phyloP scores from a whole-genome alignment of 1,140 invertebrate species.

The Eubasilissa regina region DNA sequence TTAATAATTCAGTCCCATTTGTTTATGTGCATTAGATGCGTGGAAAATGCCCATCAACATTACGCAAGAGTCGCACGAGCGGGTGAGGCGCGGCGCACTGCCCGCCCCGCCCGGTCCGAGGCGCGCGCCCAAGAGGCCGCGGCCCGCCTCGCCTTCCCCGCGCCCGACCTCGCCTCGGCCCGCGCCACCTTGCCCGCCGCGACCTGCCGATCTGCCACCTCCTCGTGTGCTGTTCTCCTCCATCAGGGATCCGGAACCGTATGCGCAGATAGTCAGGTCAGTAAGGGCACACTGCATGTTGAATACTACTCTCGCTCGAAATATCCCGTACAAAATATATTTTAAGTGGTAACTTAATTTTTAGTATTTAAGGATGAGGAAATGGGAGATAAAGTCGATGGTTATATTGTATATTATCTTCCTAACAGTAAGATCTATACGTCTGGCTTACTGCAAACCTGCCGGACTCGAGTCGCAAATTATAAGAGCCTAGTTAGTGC shows the following conservation, averaged over 20 bases:
- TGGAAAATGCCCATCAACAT: conserved; percentile 95
- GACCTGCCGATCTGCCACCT: conserved; percentile 63
- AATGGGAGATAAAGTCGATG: too few species aligned
- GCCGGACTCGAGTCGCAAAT: too few species aligned
- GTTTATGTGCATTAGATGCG: conserved; percentile 75
- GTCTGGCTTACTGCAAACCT: neutral
- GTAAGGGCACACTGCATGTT: too few species aligned
- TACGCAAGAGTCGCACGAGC: conserved; percentile 88
- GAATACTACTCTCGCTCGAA: too few species aligned
- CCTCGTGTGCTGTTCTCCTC: conserved; percentile 74
- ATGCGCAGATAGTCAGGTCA: conserved; percentile 66
- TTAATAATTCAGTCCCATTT: too few species aligned
- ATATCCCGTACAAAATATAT: too few species aligned
- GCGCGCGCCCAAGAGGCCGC: conserved; percentile 73
- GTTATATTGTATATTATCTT: too few species aligned
- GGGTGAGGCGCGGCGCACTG: conserved; percentile 78
- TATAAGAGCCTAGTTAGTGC: too few species aligned
- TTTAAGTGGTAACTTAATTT: too few species aligned
- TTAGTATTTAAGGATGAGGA: too few species aligned
- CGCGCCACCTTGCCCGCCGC: conserved; percentile 62
- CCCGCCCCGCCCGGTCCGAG: conserved; percentile 64
- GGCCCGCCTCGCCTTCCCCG: conserved; percentile 62
- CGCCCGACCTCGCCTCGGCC: conserved; percentile 59
- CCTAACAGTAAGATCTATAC: too few species aligned
- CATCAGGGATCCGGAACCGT: conserved; percentile 49